Percentiles rank a stretch among this genome's conserved stretches.
phyloP scores from a whole-genome alignment of 1,140 invertebrate species.

The Drosophila paulistorum region DNA sequence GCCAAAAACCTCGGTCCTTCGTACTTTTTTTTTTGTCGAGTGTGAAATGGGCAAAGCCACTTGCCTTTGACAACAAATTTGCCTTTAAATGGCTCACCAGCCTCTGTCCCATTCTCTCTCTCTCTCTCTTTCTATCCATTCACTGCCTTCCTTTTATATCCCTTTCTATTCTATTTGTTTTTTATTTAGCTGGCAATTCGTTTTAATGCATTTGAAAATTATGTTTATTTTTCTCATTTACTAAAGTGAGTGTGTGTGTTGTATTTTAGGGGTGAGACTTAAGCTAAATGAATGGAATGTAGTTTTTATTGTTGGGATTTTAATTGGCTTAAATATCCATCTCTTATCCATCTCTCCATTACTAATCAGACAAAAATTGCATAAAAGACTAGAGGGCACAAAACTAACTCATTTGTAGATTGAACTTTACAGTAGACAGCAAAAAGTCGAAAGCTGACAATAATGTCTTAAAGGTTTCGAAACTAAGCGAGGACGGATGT shows the following conservation, averaged over 20 bases:
- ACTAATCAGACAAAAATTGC: too few species aligned
- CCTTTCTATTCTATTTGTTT: conserved; percentile 25
- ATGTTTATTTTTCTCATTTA: conserved; percentile 67
- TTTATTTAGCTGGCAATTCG: conserved; percentile 51
- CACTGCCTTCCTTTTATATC: conserved; percentile 19
- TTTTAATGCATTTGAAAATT: conserved; percentile 78
- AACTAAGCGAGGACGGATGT: too few species aligned
- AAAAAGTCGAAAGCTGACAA: too few species aligned
- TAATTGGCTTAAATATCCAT: neutral
- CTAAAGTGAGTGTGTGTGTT: conserved; percentile 19
- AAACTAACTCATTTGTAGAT: too few species aligned
- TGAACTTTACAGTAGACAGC: too few species aligned
- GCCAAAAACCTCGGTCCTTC: conserved; percentile 35
- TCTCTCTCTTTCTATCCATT: neutral
- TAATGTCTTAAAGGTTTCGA: too few species aligned
- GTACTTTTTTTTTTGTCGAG: conserved; percentile 31
- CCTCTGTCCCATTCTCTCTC: neutral
- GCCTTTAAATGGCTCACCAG: conserved; percentile 59
- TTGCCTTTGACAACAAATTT: conserved; percentile 79
- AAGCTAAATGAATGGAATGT: neutral
- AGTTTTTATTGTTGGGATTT: conserved; percentile 20
- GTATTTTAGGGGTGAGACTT: neutral
- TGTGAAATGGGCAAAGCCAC: conserved; percentile 78
- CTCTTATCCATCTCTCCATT: too few species aligned
- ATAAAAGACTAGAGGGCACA: too few species aligned